Evolutionary conservation across 2,888 invertebrate genomes (phyloP).

Genomic region (Coleophora flavipennella): DNA sequence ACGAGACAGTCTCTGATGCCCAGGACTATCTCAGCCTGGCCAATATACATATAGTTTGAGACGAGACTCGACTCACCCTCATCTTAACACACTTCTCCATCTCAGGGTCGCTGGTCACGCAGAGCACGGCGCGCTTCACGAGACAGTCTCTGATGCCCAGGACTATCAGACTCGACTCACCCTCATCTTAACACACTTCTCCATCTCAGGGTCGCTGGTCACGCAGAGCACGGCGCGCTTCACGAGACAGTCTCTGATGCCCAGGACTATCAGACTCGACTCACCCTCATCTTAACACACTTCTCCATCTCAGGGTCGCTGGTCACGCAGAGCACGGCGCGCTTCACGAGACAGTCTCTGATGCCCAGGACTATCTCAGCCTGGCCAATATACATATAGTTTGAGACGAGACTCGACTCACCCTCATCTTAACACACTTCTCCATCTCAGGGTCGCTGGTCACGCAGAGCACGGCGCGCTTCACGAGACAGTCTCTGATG

Average conservation of each 20-base stretch:
- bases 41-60: too few species aligned
- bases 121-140: constrained; percentile 86
- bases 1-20: constrained; percentile 89
- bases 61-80: constrained; percentile 86
- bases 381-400: too few species aligned
- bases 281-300: constrained; percentile 91
- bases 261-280: constrained; percentile 79
- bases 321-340: constrained; percentile 92
- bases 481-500: constrained; percentile 87
- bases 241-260: constrained; percentile 87
- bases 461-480: constrained; percentile 89
- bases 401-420: too few species aligned
- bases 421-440: constrained; percentile 94
- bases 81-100: constrained; percentile 93
- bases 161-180: constrained; percentile 81
- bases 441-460: constrained; percentile 91
- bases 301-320: constrained; percentile 92
- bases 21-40: constrained; percentile 78
- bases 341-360: constrained; percentile 85
- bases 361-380: constrained; percentile 81
- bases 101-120: constrained; percentile 93
- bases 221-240: constrained; percentile 90
- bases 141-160: constrained; percentile 87
- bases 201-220: constrained; percentile 90
- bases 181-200: constrained; percentile 93